Conservation (phyloP, 37 sponge, comb jelly and placozoan genomes). For the Aplysina aerophoba region DNA sequence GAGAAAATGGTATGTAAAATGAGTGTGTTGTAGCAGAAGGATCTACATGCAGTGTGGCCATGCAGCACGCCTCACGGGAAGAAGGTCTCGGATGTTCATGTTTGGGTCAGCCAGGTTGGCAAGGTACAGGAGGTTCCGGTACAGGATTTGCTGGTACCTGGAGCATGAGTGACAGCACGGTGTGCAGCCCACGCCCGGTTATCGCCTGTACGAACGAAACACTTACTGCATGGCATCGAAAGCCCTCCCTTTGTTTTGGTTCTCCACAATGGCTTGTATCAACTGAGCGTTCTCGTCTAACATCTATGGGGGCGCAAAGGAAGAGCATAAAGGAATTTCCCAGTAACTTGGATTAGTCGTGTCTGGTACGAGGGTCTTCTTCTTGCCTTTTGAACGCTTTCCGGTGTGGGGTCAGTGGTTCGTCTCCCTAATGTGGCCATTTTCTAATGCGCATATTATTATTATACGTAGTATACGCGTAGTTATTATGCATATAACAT, state of each 20-base stretch:
- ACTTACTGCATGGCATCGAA: conserved; percentile 74
- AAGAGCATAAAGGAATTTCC: too few relatives aligned
- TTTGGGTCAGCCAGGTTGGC: conserved; percentile 82
- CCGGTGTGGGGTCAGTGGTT: background rate
- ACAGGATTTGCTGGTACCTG: conserved; percentile 89
- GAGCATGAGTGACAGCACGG: background rate
- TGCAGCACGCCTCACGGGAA: conserved; percentile 57
- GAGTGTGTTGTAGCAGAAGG: background rate
- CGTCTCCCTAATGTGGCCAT: conserved; percentile 18
- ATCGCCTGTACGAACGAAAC: background rate
- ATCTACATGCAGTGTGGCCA: background rate
- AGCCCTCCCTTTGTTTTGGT: conserved; percentile 71
- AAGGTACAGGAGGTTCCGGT: conserved; percentile 80
- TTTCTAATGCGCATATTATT: too few relatives aligned
- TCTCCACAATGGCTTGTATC: conserved; percentile 71
- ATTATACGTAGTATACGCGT: too few relatives aligned
- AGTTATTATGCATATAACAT: background rate
- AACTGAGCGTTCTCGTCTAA: conserved; percentile 82
- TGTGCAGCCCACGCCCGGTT: too few relatives aligned
- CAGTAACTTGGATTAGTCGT: too few relatives aligned
- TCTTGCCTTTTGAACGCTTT: conserved; percentile 12
- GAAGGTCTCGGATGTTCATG: conserved; percentile 47
- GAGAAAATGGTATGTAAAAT: background rate
- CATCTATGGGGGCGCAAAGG: conserved; percentile 33
- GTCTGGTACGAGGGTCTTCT: too few relatives aligned